Conservation (phyloP, 2,888 invertebrate genomes). For the Andrena hattorfiana region DNA sequence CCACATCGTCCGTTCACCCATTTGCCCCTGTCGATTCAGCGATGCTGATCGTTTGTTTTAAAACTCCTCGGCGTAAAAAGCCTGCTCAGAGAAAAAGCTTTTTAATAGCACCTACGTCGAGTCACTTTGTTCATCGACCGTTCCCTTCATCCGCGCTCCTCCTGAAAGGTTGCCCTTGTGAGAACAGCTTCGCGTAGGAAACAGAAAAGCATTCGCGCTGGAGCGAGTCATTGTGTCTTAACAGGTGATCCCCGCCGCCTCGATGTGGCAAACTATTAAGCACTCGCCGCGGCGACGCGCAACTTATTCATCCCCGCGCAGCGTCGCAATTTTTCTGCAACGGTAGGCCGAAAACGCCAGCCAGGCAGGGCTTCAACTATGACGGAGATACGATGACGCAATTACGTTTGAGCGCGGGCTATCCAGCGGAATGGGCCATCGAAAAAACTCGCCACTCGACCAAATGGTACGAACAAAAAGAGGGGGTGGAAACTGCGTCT, state of each 20-base stretch:
- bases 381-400: constrained; percentile 2
- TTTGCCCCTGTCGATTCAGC: background rate
- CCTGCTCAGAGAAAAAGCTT: background rate
- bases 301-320: background rate
- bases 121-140: background rate
- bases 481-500: background rate
- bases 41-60: no score
- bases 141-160: no score
- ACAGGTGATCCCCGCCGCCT: background rate
- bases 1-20: background rate
- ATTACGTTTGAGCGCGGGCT: constrained; percentile 5
- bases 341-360: background rate
- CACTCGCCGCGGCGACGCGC: background rate
- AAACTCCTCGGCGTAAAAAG: background rate
- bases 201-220: background rate
- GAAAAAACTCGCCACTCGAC: background rate
- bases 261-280: background rate
- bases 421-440: background rate
- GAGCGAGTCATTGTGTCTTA: constrained; percentile 11
- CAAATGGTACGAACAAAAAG: background rate
- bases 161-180: background rate
- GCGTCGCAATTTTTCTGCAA: background rate
- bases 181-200: constrained; percentile 1
- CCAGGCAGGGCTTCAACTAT: background rate
- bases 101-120: constrained; percentile 4